Evolutionary conservation across 37 sponge, comb jelly and placozoan genomes (phyloP).

Genomic region (Lycopodina hypogea): DNA sequence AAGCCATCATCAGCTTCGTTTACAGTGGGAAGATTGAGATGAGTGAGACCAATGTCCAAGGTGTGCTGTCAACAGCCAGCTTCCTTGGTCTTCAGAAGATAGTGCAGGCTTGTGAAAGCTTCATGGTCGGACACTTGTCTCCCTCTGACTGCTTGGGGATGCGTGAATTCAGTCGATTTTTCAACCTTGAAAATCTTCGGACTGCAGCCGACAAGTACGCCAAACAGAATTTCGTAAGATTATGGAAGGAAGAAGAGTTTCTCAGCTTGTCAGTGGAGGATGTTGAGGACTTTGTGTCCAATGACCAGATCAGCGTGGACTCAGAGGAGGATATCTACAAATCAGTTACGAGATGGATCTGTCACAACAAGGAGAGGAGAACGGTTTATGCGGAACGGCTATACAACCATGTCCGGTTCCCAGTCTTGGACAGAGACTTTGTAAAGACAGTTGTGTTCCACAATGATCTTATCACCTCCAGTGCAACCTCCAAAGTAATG

Average conservation of each 20-base stretch:
- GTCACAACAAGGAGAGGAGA: conserved; percentile 40
- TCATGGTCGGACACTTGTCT: conserved; percentile 54
- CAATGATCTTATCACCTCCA: conserved; percentile 25
- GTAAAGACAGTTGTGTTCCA: conserved; percentile 32
- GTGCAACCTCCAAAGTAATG: conserved; percentile 32
- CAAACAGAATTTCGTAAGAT: conserved; percentile 48
- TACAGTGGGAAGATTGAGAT: conserved; percentile 73
- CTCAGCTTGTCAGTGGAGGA: conserved; percentile 40
- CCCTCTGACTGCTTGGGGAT: conserved; percentile 72
- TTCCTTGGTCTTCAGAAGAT: conserved; percentile 49
- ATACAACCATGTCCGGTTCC: conserved; percentile 72
- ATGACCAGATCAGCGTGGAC: conserved; percentile 55
- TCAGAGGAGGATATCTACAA: conserved; percentile 78
- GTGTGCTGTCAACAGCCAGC: conserved; percentile 56
- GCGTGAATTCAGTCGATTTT: conserved; percentile 40
- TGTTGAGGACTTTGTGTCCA: conserved; percentile 44
- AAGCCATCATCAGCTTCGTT: conserved; percentile 55
- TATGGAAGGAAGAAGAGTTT: conserved; percentile 60
- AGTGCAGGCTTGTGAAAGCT: conserved; percentile 38
- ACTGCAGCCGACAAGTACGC: conserved; percentile 28
- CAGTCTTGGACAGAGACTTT: conserved; percentile 48
- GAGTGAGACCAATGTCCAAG: conserved; percentile 52
- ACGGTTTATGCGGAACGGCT: conserved; percentile 25
- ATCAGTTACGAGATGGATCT: conserved; percentile 75
- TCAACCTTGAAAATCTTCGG: conserved; percentile 41